Percentiles rank a stretch among this genome's conserved stretches.
These are phyloP conservation scores for Rhizomys pruinosus DNA, from an alignment of 2,113 vertebrate species.

Conservation along the genomic window DNA sequence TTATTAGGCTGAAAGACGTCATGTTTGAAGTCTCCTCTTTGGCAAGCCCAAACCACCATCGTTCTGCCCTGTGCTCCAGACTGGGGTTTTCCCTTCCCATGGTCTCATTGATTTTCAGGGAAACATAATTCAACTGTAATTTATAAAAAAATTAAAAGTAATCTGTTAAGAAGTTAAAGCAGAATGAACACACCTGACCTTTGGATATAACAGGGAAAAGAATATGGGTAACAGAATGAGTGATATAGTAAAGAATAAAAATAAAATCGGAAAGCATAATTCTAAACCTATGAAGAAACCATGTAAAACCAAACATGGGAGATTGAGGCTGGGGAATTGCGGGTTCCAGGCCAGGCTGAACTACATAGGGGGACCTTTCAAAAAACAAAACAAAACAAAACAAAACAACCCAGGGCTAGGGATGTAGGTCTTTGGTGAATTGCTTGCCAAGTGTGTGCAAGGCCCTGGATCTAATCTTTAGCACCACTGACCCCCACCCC, in stretches of 20 bases:
- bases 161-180: conserved; percentile 8
- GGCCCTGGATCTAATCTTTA: background rate
- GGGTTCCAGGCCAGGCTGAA: background rate
- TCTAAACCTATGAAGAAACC: background rate
- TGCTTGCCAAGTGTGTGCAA: background rate
- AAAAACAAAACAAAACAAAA: no score
- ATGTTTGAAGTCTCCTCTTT: no score
- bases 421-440: background rate
- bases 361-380: no score
- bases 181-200: background rate
- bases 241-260: background rate
- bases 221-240: background rate
- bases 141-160: conserved; percentile 14
- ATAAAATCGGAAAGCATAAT: background rate
- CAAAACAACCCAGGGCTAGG: no score
- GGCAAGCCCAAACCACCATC: no score
- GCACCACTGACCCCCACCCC: no score
- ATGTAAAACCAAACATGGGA: background rate
- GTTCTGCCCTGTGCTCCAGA: no score
- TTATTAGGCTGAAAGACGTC: no score
- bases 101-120: no score
- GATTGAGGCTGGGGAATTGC: background rate
- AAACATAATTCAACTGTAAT: background rate
- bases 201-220: background rate
- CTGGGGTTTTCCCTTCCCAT: no score